Conservation (phyloP, 2,113 vertebrate species). For the Xiphophorus hellerii region DNA sequence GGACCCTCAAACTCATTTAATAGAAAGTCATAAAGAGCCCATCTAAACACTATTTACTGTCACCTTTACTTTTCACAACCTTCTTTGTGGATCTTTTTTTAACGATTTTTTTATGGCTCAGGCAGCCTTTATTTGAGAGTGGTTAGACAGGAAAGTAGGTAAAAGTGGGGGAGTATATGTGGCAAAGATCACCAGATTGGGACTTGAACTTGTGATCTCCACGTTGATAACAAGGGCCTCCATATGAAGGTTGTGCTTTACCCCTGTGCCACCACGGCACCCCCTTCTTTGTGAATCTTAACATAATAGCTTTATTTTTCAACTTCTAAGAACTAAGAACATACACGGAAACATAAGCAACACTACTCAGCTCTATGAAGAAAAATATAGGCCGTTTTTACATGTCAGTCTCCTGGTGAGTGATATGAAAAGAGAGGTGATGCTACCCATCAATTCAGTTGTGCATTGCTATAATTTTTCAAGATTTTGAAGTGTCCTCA, state of each 20-base stretch:
- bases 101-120: not conserved
- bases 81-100: slow-evolving; percentile 29
- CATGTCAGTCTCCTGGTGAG: slow-evolving; percentile 1
- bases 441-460: not conserved
- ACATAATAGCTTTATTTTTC: not conserved
- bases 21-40: slow-evolving; percentile 66
- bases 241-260: too few relatives aligned
- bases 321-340: slow-evolving; percentile 28
- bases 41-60: slow-evolving; percentile 31
- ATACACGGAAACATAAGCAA: slow-evolving; percentile 61
- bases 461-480: too few relatives aligned
- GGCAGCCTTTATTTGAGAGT: slow-evolving; percentile 4
- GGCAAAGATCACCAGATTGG: too few relatives aligned
- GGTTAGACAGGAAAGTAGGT: too few relatives aligned
- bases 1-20: not conserved
- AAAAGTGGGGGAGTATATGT: too few relatives aligned
- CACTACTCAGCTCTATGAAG: slow-evolving; percentile 39
- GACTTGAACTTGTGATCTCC: too few relatives aligned
- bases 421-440: slow-evolving; percentile 6
- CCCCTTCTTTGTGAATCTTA: too few relatives aligned
- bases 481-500: too few relatives aligned
- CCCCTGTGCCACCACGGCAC: too few relatives aligned
- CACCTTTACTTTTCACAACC: slow-evolving; percentile 51
- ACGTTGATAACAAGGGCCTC: too few relatives aligned
- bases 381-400: slow-evolving; percentile 41